A percentile compares a stretch with the other conserved stretches of the same genome.
Conservation (phyloP, 53 echinoderm and acorn worm genomes). For the Zoroaster sp. region DNA sequence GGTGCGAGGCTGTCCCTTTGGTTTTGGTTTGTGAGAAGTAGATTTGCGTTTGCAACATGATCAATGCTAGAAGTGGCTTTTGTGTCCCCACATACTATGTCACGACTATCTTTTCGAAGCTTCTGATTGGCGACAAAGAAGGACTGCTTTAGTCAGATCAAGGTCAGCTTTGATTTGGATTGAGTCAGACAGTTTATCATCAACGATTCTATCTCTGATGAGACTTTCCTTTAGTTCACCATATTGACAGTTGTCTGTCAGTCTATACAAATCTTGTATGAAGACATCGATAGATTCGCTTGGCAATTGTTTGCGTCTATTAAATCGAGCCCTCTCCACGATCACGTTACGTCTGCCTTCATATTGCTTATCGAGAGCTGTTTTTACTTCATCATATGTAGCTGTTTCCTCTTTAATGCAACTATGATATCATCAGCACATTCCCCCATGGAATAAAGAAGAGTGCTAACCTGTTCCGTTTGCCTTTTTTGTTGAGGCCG, state of each 20-base stretch:
- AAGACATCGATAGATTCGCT: constrained; percentile 67
- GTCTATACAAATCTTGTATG: constrained; percentile 62
- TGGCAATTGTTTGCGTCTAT: constrained; percentile 50
- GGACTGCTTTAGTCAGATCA: constrained; percentile 42
- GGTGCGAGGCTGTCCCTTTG: no score
- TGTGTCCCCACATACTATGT: constrained; percentile 27
- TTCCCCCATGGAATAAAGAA: constrained; percentile 66
- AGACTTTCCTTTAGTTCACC: constrained; percentile 55
- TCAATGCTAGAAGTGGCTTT: not conserved
- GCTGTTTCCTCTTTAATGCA: constrained; percentile 11
- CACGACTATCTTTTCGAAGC: constrained; percentile 29
- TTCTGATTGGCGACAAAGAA: constrained; percentile 30
- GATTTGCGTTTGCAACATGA: not conserved
- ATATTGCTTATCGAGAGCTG: not conserved
- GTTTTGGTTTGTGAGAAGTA: not conserved
- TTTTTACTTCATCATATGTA: not conserved
- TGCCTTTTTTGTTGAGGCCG: constrained; percentile 22
- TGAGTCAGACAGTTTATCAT: constrained; percentile 42
- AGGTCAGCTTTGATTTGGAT: constrained; percentile 47
- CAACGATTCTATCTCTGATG: constrained; percentile 58
- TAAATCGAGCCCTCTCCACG: constrained; percentile 60
- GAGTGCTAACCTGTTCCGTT: constrained; percentile 50
- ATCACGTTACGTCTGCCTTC: constrained; percentile 50
- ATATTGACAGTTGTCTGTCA: constrained; percentile 67
- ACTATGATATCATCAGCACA: constrained; percentile 63